Evolutionary conservation across 2,888 invertebrate species (phyloP), one percentile per base, ranked within the genome.

Genomic region (Scrobipalpa costella): DNA sequence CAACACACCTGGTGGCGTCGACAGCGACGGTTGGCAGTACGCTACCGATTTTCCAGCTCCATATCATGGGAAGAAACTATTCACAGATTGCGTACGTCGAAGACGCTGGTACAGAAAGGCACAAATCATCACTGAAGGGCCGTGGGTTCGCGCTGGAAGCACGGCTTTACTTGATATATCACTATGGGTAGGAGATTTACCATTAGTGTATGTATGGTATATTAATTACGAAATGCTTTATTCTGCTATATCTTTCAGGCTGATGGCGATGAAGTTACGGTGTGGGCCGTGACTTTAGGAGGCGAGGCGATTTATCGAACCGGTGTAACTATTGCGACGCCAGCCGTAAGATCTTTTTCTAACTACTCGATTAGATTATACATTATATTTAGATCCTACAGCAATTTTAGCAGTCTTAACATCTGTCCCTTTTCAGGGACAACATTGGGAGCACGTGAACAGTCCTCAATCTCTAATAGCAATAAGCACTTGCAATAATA

Each of bases 11-110:
- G 97, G 97, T 0, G 98, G 98, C 1, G 97, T 96, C 0, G 98
- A 98, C 83, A 93, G 94, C 65, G 97, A 98, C 70, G 98, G 98
- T 1, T 98, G 98, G 98, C 98, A 98, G 79, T 98, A 98, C 84
- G 98, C 98, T 0, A 95, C 96, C 0, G 98, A 98, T 86, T 98
- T 98, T 79, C 97, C 98, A 0, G 94, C 96, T 0, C 94, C 94
- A 9, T 98, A 97, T 83, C 98, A 97, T 78, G 95, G 95, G 0
- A 94, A 95, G 73, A 97, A 97, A 85, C 93, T 95, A 69, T 95
- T 98, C 69, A 97, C 97, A 0, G 98, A 98, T 84, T 97, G 97
- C 77, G 98, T 98, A 0, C 93, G 98, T 27, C 93, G 97, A 13
- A 91, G 97, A 52, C 92, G 97, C 61, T 98, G 97, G 97, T 94